These are phyloP conservation scores for Drosophila cardini DNA, from an alignment of 1,140 invertebrate genomes.

Conservation along the genomic window DNA sequence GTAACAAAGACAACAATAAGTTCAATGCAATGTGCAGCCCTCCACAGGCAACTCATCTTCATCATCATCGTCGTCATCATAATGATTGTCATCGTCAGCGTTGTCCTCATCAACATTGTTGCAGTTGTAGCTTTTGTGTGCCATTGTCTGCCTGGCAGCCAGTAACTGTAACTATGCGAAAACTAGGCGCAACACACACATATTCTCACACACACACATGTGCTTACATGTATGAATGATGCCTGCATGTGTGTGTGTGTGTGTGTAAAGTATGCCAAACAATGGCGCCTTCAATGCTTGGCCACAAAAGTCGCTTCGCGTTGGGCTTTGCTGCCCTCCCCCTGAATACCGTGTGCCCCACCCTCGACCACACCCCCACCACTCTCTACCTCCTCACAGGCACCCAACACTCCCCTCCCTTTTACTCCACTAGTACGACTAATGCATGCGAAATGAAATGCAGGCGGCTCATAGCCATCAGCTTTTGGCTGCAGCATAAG, in stretches of 20 bases:
- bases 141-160: constrained; percentile 76
- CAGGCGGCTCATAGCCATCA: constrained; percentile 69
- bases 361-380: not conserved
- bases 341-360: not conserved
- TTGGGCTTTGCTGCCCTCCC: not conserved
- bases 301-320: constrained; percentile 49
- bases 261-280: constrained; percentile 74
- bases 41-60: constrained; percentile 40
- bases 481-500: constrained; percentile 68
- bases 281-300: constrained; percentile 77
- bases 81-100: constrained; percentile 1
- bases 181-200: constrained; percentile 53
- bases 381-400: not conserved
- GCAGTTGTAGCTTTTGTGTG: constrained; percentile 54
- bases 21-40: constrained; percentile 36
- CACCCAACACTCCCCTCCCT: not conserved
- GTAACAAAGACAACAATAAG: constrained; percentile 6
- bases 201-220: constrained; percentile 15
- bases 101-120: constrained; percentile 50
- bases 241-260: constrained; percentile 23
- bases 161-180: constrained; percentile 73
- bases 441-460: constrained; percentile 56
- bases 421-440: not conserved
- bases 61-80: constrained; percentile 31
- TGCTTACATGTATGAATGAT: constrained; percentile 22